Evolutionary conservation across 2,888 invertebrate species (phyloP).

Genomic region (Teleiodes luculella): DNA sequence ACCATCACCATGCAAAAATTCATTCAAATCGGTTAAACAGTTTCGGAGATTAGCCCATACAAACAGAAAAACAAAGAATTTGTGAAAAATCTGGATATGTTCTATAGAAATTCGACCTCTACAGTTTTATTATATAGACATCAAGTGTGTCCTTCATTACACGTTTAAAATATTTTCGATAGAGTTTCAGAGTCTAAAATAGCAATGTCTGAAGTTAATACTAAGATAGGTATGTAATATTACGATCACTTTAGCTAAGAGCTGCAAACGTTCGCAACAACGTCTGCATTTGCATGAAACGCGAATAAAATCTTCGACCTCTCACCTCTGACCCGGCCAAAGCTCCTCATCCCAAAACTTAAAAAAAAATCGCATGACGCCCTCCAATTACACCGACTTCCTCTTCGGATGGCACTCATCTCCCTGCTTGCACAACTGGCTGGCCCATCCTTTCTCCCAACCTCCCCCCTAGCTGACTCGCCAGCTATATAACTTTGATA

Average conservation of each 20-base stretch:
- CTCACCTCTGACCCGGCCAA: conserved; percentile 43
- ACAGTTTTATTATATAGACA: too few species aligned
- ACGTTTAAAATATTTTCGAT: too few species aligned
- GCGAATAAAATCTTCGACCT: background rate
- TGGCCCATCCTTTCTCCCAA: conserved; percentile 66
- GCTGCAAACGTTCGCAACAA: background rate
- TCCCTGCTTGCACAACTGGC: conserved; percentile 70
- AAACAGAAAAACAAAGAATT: too few species aligned
- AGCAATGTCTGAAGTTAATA: too few species aligned
- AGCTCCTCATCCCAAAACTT: conserved; percentile 35
- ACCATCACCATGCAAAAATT: too few species aligned
- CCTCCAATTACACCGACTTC: conserved; percentile 70
- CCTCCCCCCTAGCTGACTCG: conserved; percentile 59
- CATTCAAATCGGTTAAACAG: too few species aligned
- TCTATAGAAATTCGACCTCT: too few species aligned
- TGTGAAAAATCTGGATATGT: too few species aligned
- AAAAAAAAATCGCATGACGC: conserved; percentile 56
- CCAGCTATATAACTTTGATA: conserved; percentile 64
- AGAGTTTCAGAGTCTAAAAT: too few species aligned
- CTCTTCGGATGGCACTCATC: conserved; percentile 57
- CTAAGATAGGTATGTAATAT: background rate
- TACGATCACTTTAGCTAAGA: background rate
- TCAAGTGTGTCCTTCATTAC: too few species aligned
- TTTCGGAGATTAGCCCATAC: too few species aligned
- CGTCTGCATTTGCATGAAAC: background rate